Conservation (phyloP, 2,797 vertebrate species). For the Esox masquinongy region DNA sequence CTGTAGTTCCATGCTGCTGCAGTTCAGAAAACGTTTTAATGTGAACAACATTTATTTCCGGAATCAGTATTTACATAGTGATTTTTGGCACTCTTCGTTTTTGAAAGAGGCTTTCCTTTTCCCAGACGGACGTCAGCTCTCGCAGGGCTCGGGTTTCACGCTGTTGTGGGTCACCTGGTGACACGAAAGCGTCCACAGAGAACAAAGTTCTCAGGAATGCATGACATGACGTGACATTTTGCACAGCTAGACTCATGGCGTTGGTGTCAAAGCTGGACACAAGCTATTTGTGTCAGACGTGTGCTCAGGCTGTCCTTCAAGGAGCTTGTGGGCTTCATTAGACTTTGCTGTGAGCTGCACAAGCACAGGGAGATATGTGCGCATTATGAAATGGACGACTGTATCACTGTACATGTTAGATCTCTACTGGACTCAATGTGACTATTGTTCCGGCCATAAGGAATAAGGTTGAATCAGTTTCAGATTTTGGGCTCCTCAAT, state of each 20-base stretch:
- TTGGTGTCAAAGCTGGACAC: background rate
- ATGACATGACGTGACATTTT: conserved; percentile 31
- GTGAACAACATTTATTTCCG: background rate
- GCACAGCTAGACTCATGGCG: background rate
- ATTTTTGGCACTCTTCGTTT: background rate
- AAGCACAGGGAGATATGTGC: background rate
- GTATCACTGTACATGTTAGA: background rate
- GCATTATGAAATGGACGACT: background rate
- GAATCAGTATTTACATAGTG: background rate
- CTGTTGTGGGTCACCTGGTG: conserved; percentile 34
- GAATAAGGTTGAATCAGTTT: background rate
- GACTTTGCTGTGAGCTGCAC: background rate
- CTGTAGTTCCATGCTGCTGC: background rate
- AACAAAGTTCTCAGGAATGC: background rate
- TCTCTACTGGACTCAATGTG: background rate
- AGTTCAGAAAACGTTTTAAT: background rate
- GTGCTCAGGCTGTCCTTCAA: background rate
- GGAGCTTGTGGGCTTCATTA: background rate
- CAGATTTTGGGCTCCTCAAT: conserved; percentile 29
- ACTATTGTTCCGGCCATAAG: background rate
- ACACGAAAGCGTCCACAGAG: conserved; percentile 3
- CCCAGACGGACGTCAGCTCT: conserved; percentile 49
- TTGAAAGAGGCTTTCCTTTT: background rate
- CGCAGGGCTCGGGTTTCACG: conserved; percentile 42
- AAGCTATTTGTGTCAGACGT: background rate